Evolutionary conservation across 1,140 invertebrate genomes (phyloP).

Genomic region (Gonioctena quinquepunctata): DNA sequence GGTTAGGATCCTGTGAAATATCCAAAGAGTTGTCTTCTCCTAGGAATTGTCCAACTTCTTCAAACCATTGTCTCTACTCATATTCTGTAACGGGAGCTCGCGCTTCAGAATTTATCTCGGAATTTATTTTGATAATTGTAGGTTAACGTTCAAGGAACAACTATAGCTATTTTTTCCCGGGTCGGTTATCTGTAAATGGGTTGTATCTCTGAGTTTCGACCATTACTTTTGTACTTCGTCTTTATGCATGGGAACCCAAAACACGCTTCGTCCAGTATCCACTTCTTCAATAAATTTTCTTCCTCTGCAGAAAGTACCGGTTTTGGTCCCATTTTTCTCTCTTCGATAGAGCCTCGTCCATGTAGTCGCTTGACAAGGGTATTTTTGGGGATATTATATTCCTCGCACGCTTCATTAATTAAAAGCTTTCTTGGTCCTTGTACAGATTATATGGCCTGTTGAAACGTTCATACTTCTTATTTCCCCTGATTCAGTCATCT

Average conservation of each 20-base stretch:
- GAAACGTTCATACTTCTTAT: background rate
- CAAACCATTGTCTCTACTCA: no score
- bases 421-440: background rate
- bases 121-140: no score
- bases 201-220: constrained; percentile 1
- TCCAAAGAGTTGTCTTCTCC: background rate
- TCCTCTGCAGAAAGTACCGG: constrained; percentile 11
- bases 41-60: background rate
- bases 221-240: constrained; percentile 23
- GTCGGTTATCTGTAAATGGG: constrained; percentile 12
- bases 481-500: background rate
- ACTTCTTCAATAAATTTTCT: constrained; percentile 4
- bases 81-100: no score
- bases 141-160: no score
- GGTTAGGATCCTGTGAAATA: background rate
- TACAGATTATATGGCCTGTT: background rate
- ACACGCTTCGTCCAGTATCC: constrained; percentile 23
- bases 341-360: background rate
- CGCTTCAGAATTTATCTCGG: no score
- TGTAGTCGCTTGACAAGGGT: background rate
- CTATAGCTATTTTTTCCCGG: no score
- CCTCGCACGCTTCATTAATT: background rate
- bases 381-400: background rate
- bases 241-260: constrained; percentile 25
- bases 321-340: constrained; percentile 24